A percentile compares a stretch with the other conserved stretches of the same genome.
These are phyloP conservation scores for Austrofundulus limnaeus DNA, from an alignment of 2,113 vertebrate genomes.

Conservation along the genomic window DNA sequence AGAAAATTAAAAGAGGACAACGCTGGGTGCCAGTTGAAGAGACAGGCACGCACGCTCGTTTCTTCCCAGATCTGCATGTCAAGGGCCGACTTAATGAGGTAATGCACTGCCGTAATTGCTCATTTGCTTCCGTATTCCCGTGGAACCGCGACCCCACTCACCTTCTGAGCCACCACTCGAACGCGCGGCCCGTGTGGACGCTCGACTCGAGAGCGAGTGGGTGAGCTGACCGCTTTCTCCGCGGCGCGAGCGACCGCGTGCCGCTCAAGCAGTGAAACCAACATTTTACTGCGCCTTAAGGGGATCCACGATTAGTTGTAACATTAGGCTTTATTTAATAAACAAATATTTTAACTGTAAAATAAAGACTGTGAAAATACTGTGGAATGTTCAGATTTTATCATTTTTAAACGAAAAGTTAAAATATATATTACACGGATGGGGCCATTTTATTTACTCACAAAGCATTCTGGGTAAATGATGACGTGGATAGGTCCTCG, in stretches of 20 bases:
- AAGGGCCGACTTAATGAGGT: constrained; percentile 45
- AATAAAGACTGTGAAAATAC: too few relatives aligned
- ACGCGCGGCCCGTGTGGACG: constrained; percentile 3
- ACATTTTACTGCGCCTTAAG: neutral
- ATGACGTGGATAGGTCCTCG: too few relatives aligned
- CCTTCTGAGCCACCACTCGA: constrained; percentile 26
- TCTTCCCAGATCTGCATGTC: constrained; percentile 14
- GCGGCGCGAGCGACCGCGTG: constrained; percentile 27
- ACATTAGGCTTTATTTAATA: too few relatives aligned
- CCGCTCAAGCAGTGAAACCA: neutral
- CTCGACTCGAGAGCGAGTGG: constrained; percentile 22
- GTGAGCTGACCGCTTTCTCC: neutral
- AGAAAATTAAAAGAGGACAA: constrained; percentile 46
- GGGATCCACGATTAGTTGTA: too few relatives aligned
- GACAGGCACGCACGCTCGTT: constrained; percentile 13
- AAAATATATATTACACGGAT: too few relatives aligned
- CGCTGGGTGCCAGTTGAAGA: constrained; percentile 28
- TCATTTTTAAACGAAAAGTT: too few relatives aligned
- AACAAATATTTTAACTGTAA: too few relatives aligned
- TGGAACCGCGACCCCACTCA: constrained; percentile 18
- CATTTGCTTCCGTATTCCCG: constrained; percentile 38
- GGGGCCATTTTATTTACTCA: too few relatives aligned
- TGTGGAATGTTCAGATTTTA: too few relatives aligned
- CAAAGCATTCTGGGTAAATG: too few relatives aligned
- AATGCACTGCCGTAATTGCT: constrained; percentile 37